Percentiles rank a stretch among this genome's conserved stretches.
Evolutionary conservation across 2,113 vertebrate species (phyloP).

Genomic region (Sisor rabdophorus): DNA sequence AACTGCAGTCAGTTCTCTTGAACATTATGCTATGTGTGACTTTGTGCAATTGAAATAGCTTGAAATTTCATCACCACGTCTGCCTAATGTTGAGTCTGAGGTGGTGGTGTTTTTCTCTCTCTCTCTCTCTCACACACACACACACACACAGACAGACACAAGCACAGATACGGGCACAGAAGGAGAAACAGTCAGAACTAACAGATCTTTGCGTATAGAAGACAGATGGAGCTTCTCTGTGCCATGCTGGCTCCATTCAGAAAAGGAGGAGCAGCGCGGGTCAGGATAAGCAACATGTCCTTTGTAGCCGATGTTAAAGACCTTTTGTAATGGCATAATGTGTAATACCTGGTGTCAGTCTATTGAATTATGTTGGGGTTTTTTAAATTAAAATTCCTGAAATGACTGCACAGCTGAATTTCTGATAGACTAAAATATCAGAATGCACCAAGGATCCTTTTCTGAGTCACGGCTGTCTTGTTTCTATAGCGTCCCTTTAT

Average conservation of each 20-base stretch:
- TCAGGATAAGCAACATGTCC: constrained; percentile 24
- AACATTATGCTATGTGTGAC: constrained; percentile 48
- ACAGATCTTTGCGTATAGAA: constrained; percentile 19
- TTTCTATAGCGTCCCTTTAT: neutral
- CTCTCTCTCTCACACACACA: constrained; percentile 7
- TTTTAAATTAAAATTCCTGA: constrained; percentile 16
- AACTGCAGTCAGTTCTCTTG: constrained; percentile 56
- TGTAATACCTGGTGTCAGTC: constrained; percentile 1
- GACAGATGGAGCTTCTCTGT: constrained; percentile 39
- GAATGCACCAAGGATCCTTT: neutral
- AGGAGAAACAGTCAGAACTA: constrained; percentile 13
- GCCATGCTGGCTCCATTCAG: constrained; percentile 37
- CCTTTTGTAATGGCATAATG: neutral
- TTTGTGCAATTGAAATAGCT: constrained; percentile 15
- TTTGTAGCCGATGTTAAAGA: constrained; percentile 18
- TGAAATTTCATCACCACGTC: constrained; percentile 21
- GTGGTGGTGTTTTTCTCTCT: constrained; percentile 69
- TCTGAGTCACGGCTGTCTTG: constrained; percentile 17
- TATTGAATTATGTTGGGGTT: constrained; percentile 4
- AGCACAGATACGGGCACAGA: constrained; percentile 14
- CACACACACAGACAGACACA: constrained; percentile 21
- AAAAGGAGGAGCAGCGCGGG: constrained; percentile 14
- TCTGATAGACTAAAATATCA: neutral
- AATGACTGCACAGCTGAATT: neutral
- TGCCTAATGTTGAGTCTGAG: neutral